phyloP scores from a whole-genome alignment of 2,888 invertebrate species.

The Agonopterix alstromeriana region DNA sequence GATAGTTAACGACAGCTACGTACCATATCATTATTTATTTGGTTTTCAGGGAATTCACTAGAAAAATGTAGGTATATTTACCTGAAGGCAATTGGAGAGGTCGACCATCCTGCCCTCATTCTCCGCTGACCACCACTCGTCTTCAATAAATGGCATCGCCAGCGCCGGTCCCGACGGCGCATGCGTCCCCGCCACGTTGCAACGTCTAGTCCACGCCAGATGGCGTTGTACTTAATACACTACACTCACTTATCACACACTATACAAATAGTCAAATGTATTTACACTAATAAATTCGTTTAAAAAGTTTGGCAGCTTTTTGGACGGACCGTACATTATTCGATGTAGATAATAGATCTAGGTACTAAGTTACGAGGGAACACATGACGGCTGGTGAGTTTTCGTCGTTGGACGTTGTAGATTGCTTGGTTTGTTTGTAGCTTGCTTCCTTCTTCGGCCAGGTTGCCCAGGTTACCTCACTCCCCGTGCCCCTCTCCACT shows the following conservation, averaged over 20 bases:
- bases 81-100: slow-evolving; percentile 91
- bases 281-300: slow-evolving; percentile 70
- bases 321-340: slow-evolving; percentile 73
- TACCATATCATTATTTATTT: background rate
- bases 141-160: slow-evolving; percentile 97
- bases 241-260: slow-evolving; percentile 43
- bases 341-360: slow-evolving; percentile 42
- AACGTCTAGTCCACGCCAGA: slow-evolving; percentile 52
- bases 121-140: slow-evolving; percentile 97
- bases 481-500: slow-evolving; percentile 55
- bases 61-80: slow-evolving; percentile 27
- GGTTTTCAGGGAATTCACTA: background rate
- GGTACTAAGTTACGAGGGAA: slow-evolving; percentile 55
- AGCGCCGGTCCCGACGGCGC: slow-evolving; percentile 79
- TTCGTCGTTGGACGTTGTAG: slow-evolving; percentile 10
- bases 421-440: slow-evolving; percentile 21
- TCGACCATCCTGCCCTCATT: slow-evolving; percentile 97
- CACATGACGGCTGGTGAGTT: slow-evolving; percentile 44
- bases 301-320: slow-evolving; percentile 66
- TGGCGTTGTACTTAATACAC: slow-evolving; percentile 46
- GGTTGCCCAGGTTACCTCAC: slow-evolving; percentile 68
- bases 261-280: slow-evolving; percentile 35
- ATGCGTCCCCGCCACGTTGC: slow-evolving; percentile 80
- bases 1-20: too few species aligned
- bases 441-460: slow-evolving; percentile 12